Base-by-base conservation (phyloP, 1,140 invertebrate genomes). In the Trypoxylus dichotomus region DNA sequence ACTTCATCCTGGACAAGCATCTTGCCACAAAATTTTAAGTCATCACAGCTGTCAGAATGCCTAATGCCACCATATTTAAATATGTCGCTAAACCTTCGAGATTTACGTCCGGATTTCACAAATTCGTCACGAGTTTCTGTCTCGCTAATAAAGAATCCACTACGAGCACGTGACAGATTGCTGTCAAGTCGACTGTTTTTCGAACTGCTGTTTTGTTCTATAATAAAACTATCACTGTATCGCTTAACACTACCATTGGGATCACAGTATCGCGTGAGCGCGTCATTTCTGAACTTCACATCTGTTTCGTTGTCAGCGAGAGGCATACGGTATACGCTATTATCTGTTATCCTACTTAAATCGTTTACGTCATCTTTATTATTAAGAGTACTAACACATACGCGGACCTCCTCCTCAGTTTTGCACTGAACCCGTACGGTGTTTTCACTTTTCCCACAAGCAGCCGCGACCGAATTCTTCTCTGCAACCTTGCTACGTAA, bases 191-290 rank as follows among this genome's bases (percentile, higher is more conserved):
- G 76, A 63, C 78, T 76, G 11, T 60, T 79, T 72, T 81, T 80
- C 21, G 76, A 73, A 11, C 27, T 25, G n/a, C 43, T 24, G 68
- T 82, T 81, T 25, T 68, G 77, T 25, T 84, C 82, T 24, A 84
- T 81, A 15, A 86, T 82, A 68, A 82, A 84, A 78, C 84, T 85
- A 79, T 86, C 85, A 79, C 85, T 86, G 79, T 85, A 86, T 58
- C 85, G 82, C 78, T 86, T 86, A 76, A 74, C 74, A 77, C 47
- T 78, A 29, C n/a, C 25, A 74, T 74, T 37, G 73, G 54, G 3
- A 73, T 75, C 29, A 41, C 75, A 58, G 54, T 75, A 21, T 68
- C 79, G 24, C 24, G 74, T 25, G 58, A 29, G 43, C 41, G 41
- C 24, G 10, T 43, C 19, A 15, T 74, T 32, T 27, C 43, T 47